These are phyloP conservation scores for Lophochroa leadbeateri DNA, from an alignment of 2,113 vertebrate genomes.

Conservation along the genomic window DNA sequence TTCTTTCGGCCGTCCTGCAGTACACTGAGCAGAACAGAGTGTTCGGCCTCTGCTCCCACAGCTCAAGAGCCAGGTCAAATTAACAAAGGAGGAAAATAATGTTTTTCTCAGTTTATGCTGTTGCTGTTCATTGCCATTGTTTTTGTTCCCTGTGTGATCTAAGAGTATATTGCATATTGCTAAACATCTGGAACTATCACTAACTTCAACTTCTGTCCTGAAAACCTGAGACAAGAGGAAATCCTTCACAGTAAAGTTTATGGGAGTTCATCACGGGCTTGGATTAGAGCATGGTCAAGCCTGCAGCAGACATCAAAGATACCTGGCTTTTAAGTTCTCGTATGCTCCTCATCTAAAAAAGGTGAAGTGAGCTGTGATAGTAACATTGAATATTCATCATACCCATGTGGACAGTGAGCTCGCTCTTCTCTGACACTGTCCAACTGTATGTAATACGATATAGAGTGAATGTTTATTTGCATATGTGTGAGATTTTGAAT, in stretches of 20 bases:
- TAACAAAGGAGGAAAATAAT: neutral
- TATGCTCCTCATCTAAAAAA: neutral
- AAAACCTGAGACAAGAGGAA: neutral
- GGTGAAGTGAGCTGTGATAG: neutral
- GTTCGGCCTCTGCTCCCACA: no score
- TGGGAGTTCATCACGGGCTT: neutral
- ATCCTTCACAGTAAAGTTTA: neutral
- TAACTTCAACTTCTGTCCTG: neutral
- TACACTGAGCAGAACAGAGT: no score
- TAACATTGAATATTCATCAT: neutral
- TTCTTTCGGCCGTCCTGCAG: no score
- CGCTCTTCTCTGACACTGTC: neutral
- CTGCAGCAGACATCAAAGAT: neutral
- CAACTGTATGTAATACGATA: neutral
- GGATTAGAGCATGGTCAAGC: neutral
- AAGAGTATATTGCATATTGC: neutral
- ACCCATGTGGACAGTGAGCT: neutral
- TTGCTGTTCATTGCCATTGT: neutral
- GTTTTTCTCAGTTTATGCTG: neutral
- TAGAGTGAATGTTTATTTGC: neutral
- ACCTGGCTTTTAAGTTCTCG: neutral
- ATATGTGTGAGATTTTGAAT: neutral
- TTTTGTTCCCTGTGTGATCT: neutral
- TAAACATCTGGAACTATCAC: neutral
- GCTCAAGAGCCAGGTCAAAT: no score